Evolutionary conservation across 2,888 invertebrate species (phyloP).

Genomic region (Monoplex corrugatus): DNA sequence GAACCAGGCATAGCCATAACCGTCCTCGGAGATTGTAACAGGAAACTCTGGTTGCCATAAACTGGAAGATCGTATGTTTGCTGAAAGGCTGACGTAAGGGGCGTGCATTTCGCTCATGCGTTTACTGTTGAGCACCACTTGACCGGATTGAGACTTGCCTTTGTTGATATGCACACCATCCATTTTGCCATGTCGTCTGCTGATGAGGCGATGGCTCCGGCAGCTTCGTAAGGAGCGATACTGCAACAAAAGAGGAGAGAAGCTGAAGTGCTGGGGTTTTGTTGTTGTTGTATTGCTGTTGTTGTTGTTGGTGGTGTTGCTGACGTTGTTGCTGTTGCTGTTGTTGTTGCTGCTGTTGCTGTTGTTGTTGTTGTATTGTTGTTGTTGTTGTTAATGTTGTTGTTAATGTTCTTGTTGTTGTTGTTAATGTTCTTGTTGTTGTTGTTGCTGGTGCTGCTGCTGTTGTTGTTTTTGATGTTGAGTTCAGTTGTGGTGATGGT

Average conservation of each 20-base stretch:
- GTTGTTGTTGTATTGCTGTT: too few species aligned
- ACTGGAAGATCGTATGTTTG: not conserved
- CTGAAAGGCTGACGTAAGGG: not conserved
- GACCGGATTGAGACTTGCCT: conserved; percentile 60
- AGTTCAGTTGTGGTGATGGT: too few species aligned
- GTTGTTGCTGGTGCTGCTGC: too few species aligned
- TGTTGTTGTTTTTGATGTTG: too few species aligned
- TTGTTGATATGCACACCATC: conserved; percentile 65
- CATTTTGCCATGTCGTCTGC: conserved; percentile 74
- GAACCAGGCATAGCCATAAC: conserved; percentile 52
- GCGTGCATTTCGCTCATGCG: conserved; percentile 36
- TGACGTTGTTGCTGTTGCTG: too few species aligned
- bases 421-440: too few species aligned
- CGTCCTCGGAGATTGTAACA: not conserved
- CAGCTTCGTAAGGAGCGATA: conserved; percentile 46
- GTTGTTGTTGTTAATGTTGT: too few species aligned
- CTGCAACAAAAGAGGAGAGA: not conserved
- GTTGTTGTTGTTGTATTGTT: too few species aligned
- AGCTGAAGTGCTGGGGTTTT: too few species aligned
- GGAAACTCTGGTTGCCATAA: conserved; percentile 43
- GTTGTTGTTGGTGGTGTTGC: too few species aligned
- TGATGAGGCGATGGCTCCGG: conserved; percentile 52
- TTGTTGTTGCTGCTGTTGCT: too few species aligned
- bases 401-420: too few species aligned
- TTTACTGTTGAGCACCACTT: conserved; percentile 6